Percentiles rank a stretch among this genome's conserved stretches.
Conservation (phyloP, 2,797 vertebrate species). For the Oceanodroma leucorhoa region DNA sequence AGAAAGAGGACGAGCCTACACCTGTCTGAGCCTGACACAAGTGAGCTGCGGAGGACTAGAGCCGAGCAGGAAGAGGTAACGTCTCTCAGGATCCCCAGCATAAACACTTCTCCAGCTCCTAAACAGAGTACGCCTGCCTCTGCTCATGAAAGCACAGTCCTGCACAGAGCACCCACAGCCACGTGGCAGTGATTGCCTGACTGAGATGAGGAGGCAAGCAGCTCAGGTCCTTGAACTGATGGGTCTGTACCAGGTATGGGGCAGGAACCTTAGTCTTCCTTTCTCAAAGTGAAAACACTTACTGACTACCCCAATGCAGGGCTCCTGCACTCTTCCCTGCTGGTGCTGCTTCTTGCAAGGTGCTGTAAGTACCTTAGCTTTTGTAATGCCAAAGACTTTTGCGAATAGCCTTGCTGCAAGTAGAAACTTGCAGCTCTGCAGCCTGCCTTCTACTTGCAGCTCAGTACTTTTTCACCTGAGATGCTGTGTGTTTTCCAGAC, state of each 20-base stretch:
- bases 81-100: background rate
- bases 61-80: background rate
- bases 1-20: background rate
- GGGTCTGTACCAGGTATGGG: fast-evolving
- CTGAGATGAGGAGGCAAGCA: background rate
- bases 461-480: background rate
- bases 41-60: background rate
- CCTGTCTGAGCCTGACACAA: background rate
- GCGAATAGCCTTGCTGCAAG: background rate
- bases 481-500: background rate
- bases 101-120: background rate
- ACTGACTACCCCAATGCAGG: background rate
- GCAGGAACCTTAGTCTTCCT: background rate
- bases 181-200: background rate
- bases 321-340: background rate
- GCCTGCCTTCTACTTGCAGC: background rate
- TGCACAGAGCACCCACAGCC: background rate
- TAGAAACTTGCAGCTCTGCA: background rate
- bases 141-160: background rate
- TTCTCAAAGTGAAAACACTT: background rate
- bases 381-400: background rate
- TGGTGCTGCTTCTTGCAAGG: background rate
- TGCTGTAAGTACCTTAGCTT: background rate
- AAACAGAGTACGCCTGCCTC: background rate
- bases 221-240: background rate